Evolutionary conservation across 2,113 vertebrate species (phyloP).

Genomic region (Myrmecophaga tridactyla): DNA sequence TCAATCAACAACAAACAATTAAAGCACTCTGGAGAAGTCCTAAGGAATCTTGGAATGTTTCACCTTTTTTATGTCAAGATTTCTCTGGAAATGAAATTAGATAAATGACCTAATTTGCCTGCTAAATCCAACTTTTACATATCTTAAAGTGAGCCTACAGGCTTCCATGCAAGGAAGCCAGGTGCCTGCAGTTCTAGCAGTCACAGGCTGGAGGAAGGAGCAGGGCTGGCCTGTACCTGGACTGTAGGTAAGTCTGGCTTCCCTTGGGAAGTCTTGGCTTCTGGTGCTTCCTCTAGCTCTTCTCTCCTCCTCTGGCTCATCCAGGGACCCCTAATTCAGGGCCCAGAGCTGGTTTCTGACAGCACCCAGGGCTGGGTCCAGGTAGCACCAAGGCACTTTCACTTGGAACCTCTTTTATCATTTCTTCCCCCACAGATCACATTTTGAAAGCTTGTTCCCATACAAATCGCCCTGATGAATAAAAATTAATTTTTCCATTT

Average conservation of each 20-base stretch:
- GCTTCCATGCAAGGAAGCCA: not conserved
- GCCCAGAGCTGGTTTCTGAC: not conserved
- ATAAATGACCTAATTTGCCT: not conserved
- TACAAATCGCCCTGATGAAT: not conserved
- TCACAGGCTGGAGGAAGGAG: not conserved
- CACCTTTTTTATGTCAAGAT: not conserved
- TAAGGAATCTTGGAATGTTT: not conserved
- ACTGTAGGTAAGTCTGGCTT: not conserved
- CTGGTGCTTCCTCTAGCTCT: not conserved
- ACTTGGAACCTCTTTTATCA: not conserved
- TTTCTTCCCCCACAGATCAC: not conserved
- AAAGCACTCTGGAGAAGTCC: not conserved
- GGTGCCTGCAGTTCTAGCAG: no score
- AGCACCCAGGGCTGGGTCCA: not conserved
- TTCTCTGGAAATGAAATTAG: not conserved
- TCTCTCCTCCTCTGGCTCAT: not conserved
- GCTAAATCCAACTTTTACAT: not conserved
- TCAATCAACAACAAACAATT: not conserved
- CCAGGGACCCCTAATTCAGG: not conserved
- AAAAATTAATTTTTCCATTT: not conserved
- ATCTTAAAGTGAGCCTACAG: not conserved
- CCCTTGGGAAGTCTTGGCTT: not conserved
- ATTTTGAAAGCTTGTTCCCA: not conserved
- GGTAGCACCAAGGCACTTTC: not conserved
- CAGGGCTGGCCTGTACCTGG: not conserved